These are phyloP conservation scores for Atta texana DNA, from an alignment of 1,140 invertebrate species.

Conservation along the genomic window DNA sequence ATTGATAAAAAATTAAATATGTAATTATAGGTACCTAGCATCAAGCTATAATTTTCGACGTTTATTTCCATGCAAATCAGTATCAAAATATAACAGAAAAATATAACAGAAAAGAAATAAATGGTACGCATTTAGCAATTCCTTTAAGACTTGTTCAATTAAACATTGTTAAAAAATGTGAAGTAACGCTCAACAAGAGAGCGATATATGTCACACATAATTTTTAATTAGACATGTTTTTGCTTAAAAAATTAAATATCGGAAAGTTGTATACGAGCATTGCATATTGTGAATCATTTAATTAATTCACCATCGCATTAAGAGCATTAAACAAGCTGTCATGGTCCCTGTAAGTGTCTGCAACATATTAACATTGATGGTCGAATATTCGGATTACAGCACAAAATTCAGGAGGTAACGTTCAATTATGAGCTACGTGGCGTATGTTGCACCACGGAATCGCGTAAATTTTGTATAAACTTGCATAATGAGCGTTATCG, in stretches of 20 bases:
- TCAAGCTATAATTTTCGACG: no score
- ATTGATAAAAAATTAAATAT: no score
- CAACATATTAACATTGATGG: conserved; percentile 42
- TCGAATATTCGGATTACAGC: conserved; percentile 30
- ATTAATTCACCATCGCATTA: conserved; percentile 23
- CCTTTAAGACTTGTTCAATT: neutral
- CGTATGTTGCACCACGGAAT: conserved; percentile 10
- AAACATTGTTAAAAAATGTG: neutral
- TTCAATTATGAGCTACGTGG: conserved; percentile 33
- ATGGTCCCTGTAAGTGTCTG: conserved; percentile 21
- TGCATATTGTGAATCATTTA: neutral
- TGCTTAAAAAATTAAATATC: neutral
- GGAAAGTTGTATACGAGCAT: neutral
- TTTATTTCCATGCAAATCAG: no score
- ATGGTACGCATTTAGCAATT: no score
- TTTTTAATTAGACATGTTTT: neutral
- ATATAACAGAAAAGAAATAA: no score
- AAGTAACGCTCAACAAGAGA: neutral
- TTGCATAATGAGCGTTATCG: conserved; percentile 53
- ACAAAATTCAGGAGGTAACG: conserved; percentile 35
- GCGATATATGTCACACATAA: neutral
- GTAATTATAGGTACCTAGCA: no score
- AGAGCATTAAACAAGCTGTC: conserved; percentile 31
- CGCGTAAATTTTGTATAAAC: conserved; percentile 51
- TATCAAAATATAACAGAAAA: no score